Base-by-base conservation (phyloP, 2,797 vertebrate genomes). In the Enteromius viviparus region DNA sequence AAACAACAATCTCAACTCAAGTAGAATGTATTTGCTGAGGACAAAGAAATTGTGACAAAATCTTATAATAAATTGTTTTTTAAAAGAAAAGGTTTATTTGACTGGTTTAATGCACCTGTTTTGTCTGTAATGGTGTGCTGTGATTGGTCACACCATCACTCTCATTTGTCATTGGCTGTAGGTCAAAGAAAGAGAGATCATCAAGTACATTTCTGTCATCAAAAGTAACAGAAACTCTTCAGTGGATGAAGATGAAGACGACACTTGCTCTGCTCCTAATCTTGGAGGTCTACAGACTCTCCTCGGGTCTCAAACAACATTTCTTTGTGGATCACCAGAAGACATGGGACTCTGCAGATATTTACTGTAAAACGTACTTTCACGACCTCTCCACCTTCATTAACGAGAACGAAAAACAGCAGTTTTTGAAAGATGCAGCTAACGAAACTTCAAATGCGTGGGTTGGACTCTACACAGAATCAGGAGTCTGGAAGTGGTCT, bases 371-470 rank as follows among this genome's bases (percentile, higher is more conserved):
- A 69, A 3, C 7, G 26, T 0, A 14, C 34, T 76, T 62, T 82
- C 11, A 70, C 62, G 82, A 82, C 76, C 32, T 84, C 14, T 87
- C 85, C 11, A 82, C 64, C 14, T 55, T 85, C 42, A 62, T 42
- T n/a, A 49, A n/a, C 10, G 2, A 2, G 3, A 66, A 19, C 2
- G 79, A 87, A 69, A n/a, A 53, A 7, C 55, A 14, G 10, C 42
- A 60, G 0, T 76, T 87, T 69, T 66, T 51, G 4, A 12, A 34
- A 70, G 37, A 37, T 66, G 10, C 26, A n/a, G 23, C 6, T n/a
- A 0, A 37, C 76, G 7, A 42, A 47, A 11, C 60, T 45, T 79
- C 6, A 45, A 10, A 71, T 26, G 74, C 42, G 53, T 84, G 85
- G 83, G 81, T 70, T 76, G 80, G 83, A 75, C 23, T 82, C 26